A percentile compares a stretch with the other conserved stretches of the same genome.
Evolutionary conservation across 1,140 invertebrate species (phyloP).

Genomic region (Pararge aegeria): DNA sequence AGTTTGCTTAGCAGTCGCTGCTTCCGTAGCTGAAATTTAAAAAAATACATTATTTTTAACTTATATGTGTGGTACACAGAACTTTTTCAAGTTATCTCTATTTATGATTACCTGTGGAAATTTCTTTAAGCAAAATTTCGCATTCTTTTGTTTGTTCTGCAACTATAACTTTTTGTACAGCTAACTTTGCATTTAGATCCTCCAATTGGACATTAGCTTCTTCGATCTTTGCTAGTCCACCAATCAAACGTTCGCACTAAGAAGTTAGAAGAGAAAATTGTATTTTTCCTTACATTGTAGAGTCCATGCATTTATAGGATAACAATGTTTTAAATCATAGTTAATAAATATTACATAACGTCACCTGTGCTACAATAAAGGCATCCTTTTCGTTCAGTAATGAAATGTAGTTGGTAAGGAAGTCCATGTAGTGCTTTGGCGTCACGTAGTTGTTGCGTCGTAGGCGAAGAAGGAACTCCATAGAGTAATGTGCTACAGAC

Average conservation of each 20-base stretch:
- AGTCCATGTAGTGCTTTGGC: conserved; percentile 94
- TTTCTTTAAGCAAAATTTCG: conserved; percentile 84
- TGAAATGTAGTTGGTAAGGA: conserved; percentile 87
- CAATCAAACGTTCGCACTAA: conserved; percentile 84
- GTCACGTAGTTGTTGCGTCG: conserved; percentile 92
- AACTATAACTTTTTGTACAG: conserved; percentile 88
- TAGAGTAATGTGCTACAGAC: conserved; percentile 85
- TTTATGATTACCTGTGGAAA: conserved; percentile 48
- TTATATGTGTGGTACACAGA: background rate
- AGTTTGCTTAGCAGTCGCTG: conserved; percentile 87
- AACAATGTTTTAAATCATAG: too few species aligned
- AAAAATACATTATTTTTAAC: too few species aligned
- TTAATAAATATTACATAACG: too few species aligned
- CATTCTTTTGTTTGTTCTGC: conserved; percentile 88
- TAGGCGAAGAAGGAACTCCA: conserved; percentile 85
- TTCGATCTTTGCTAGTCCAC: conserved; percentile 88
- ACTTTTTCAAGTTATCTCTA: background rate
- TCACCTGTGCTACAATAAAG: conserved; percentile 83
- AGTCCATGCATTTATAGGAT: too few species aligned
- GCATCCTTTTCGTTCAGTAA: conserved; percentile 86
- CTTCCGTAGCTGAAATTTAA: conserved; percentile 71
- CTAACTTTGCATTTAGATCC: conserved; percentile 87
- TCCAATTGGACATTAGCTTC: conserved; percentile 88
- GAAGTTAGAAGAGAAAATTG: background rate
- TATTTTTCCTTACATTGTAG: background rate